phyloP scores from a whole-genome alignment of 2,888 invertebrate species.

The Leptogaster cylindrica region DNA sequence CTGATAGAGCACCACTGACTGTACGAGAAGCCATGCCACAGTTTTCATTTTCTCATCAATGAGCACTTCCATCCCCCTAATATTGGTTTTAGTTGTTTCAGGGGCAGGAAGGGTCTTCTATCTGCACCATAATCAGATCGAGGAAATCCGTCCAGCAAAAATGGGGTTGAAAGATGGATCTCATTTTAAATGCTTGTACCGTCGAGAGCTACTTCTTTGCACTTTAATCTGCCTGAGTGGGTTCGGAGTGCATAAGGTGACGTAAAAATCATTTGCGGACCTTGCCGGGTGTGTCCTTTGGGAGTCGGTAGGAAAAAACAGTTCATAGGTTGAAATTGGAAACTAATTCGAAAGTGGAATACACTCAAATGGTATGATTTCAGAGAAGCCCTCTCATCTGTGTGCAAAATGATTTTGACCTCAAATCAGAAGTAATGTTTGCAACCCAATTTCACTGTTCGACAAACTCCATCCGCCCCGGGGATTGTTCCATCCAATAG shows the following conservation, averaged over 20 bases:
- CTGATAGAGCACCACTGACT: too few species aligned
- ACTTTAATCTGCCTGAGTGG: slow-evolving; percentile 22
- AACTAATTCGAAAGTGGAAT: slow-evolving; percentile 12
- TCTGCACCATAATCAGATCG: slow-evolving; percentile 26
- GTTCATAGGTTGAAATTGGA: slow-evolving; percentile 23
- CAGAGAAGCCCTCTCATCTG: too few species aligned
- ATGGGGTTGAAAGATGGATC: slow-evolving; percentile 32
- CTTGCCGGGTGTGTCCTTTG: slow-evolving; percentile 27
- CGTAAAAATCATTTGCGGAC: slow-evolving; percentile 24
- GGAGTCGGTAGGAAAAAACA: slow-evolving; percentile 5
- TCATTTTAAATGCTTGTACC: slow-evolving; percentile 31
- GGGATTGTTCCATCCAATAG: background rate
- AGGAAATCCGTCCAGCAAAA: slow-evolving; percentile 25
- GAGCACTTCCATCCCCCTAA: slow-evolving; percentile 14
- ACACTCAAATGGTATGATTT: too few species aligned
- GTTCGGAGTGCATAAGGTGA: slow-evolving; percentile 29
- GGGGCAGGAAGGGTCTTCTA: slow-evolving; percentile 2
- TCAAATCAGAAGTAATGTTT: background rate
- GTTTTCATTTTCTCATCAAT: slow-evolving; percentile 11
- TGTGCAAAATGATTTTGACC: too few species aligned
- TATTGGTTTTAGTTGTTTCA: slow-evolving; percentile 36
- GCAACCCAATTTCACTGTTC: slow-evolving; percentile 3
- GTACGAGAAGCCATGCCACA: background rate
- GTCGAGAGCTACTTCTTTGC: slow-evolving; percentile 24
- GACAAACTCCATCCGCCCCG: background rate